These are phyloP conservation scores for Caranx melampygus DNA, from an alignment of 2,113 vertebrate genomes.

Conservation along the genomic window DNA sequence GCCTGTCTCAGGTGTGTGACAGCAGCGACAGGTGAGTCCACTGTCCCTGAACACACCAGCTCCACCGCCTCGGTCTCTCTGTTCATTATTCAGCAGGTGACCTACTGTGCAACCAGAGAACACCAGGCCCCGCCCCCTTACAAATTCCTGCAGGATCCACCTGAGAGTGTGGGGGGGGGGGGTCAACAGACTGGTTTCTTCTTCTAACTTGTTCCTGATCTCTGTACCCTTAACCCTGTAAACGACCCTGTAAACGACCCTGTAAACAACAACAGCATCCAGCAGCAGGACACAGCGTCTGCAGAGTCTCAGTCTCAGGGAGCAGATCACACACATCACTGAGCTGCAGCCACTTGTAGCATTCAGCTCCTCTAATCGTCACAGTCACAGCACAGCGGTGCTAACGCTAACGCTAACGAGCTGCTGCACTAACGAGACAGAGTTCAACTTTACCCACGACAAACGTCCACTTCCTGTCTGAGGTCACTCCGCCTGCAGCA, in stretches of 20 bases:
- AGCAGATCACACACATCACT: constrained; percentile 3
- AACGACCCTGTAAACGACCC: too few species aligned
- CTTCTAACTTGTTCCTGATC: too few species aligned
- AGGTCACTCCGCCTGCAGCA: constrained; percentile 37
- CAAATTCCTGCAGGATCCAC: too few species aligned
- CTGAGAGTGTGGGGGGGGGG: too few species aligned
- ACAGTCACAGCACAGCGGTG: not conserved
- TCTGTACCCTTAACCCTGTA: too few species aligned
- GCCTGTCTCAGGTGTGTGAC: too few species aligned
- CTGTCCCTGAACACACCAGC: too few species aligned
- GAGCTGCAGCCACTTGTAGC: constrained; percentile 17
- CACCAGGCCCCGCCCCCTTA: constrained; percentile 27
- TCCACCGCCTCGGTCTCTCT: not conserved
- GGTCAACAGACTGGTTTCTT: too few species aligned
- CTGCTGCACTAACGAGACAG: not conserved
- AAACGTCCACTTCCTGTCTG: not conserved
- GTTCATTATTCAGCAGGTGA: constrained; percentile 63
- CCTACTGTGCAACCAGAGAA: constrained; percentile 37
- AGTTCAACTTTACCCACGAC: not conserved
- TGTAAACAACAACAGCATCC: too few species aligned
- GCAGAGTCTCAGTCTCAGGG: not conserved
- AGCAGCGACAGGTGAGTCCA: too few species aligned
- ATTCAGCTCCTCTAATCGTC: constrained; percentile 10
- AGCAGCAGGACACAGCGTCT: too few species aligned
- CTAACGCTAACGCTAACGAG: not conserved